A percentile compares a stretch with the other conserved stretches of the same genome.
Evolutionary conservation across 2,113 vertebrate species (phyloP).

Genomic region (Nothoprocta perdicaria): DNA sequence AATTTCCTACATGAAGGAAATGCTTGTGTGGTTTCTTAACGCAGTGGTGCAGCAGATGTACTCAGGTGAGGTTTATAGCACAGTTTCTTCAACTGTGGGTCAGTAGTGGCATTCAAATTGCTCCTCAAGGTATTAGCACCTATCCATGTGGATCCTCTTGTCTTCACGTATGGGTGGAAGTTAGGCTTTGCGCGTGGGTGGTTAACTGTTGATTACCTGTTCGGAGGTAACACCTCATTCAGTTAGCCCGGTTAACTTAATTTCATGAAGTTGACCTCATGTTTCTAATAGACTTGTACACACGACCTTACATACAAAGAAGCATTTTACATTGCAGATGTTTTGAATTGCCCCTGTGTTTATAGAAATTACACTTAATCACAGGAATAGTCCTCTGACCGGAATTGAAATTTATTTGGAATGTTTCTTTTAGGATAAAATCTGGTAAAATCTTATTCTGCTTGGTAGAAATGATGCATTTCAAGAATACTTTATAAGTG

Average conservation of each 20-base stretch:
- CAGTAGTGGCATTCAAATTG: background rate
- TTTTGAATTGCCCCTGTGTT: slow-evolving; percentile 28
- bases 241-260: slow-evolving; percentile 18
- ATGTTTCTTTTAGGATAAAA: background rate
- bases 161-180: background rate
- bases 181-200: background rate
- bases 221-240: slow-evolving; percentile 36
- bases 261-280: background rate
- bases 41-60: background rate
- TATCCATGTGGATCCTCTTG: background rate
- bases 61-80: accelerated
- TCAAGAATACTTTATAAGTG: background rate
- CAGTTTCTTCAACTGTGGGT: background rate
- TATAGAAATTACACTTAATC: slow-evolving; percentile 17
- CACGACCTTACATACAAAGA: slow-evolving; percentile 22
- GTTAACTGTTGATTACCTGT: slow-evolving; percentile 19
- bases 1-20: background rate
- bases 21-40: background rate
- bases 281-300: background rate
- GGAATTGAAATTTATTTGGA: slow-evolving; percentile 5
- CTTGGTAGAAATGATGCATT: background rate
- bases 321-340: slow-evolving; percentile 35
- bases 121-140: background rate
- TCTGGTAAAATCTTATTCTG: background rate
- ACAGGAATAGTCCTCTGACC: slow-evolving; percentile 23